Percentiles rank a stretch among this genome's conserved stretches.
phyloP scores from a whole-genome alignment of 1,140 invertebrate species.

The Procambarus virginalis region DNA sequence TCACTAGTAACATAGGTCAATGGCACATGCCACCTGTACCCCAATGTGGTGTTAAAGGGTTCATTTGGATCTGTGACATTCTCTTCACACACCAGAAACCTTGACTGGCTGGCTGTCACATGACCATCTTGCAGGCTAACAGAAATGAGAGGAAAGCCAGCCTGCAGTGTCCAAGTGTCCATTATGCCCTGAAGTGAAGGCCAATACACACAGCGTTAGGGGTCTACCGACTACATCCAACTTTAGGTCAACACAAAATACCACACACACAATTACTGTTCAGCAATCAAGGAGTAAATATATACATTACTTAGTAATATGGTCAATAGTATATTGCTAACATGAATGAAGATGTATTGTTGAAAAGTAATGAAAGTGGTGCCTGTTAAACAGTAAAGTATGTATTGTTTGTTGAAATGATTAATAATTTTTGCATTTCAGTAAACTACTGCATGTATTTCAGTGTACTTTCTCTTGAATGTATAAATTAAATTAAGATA shows the following conservation, averaged over 20 bases:
- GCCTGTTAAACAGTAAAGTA: too few species aligned
- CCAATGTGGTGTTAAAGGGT: constrained; percentile 66
- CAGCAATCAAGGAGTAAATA: too few species aligned
- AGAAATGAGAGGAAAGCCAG: constrained; percentile 84
- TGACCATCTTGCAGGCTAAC: constrained; percentile 79
- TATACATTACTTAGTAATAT: too few species aligned
- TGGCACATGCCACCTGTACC: constrained; percentile 84
- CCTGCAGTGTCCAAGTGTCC: constrained; percentile 90
- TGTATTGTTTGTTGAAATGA: too few species aligned
- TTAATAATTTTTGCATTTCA: too few species aligned
- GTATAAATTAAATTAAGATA: too few species aligned
- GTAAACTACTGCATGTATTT: too few species aligned
- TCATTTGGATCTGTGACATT: constrained; percentile 68
- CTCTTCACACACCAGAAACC: constrained; percentile 74
- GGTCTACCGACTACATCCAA: neutral
- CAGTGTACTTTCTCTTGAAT: too few species aligned
- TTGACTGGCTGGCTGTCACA: constrained; percentile 79
- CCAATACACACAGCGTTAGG: neutral
- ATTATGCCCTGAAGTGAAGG: constrained; percentile 80
- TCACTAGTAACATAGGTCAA: constrained; percentile 82
- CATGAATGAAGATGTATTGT: too few species aligned
- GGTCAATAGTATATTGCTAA: too few species aligned
- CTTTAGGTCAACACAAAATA: neutral
- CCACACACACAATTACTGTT: too few species aligned
- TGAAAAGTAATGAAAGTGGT: too few species aligned